Evolutionary conservation across 2,113 vertebrate species (phyloP), one percentile per base, ranked within the genome.

Genomic region (Dermatemys mawii): DNA sequence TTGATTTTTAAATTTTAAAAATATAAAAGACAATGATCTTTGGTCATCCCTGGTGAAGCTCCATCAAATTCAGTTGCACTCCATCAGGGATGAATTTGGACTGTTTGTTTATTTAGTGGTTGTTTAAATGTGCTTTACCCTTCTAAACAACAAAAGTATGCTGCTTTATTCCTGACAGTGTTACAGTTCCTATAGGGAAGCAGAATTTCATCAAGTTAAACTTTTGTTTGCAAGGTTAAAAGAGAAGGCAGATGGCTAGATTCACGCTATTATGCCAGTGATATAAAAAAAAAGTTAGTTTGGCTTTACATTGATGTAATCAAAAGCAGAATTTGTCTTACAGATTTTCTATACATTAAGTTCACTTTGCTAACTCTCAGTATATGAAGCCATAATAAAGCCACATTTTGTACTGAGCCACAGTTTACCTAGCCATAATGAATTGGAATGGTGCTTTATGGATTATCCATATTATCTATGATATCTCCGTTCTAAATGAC

Each of bases 181-280:
- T 24, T 84, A 44, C 79, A 21, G 13, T 76, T 79, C 48, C 67
- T 82, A 26, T 26, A 53, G 48, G 12, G 41, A 78, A 79, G 32
- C 9, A 41, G 38, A 92, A 82, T 90, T 90, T 95, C 70, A 87
- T 78, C 76, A 83, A 84, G 85, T 92, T 41, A 87, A 94, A 93
- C 29, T 53, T 95, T 93, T 63, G 32, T 90, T 93, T 32, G 50
- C 82, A 90, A 91, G 81, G 94, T 95, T 90, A 90, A 92, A 94
- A 55, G 63, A 88, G 27, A 81, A 95, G 91, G 88, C 88, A 97
- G 73, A 91, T 49, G 79, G 73, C 54, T 63, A 93, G 89, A 78
- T 22, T 92, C 27, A 86, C 6, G 46, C 87, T 51, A 49, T 70
- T 87, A 26, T 70, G 11, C 84, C 57, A 86, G n/a, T 46, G n/a